Percentiles rank a stretch among this genome's conserved stretches.
Evolutionary conservation across 2,113 vertebrate genomes (phyloP).

Genomic region (Muntiacus reevesi): DNA sequence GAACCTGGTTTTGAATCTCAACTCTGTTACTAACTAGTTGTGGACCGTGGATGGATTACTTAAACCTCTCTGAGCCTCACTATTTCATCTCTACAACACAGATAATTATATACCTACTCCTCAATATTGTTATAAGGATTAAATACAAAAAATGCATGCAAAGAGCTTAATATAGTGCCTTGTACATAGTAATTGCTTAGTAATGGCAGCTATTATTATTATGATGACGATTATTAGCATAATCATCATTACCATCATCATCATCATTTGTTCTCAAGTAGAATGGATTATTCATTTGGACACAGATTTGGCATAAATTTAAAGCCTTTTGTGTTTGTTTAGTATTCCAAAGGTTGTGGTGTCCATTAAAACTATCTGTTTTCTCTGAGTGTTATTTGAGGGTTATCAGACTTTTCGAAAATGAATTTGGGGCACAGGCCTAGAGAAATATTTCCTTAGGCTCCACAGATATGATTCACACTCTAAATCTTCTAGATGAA

Average conservation of each 20-base stretch:
- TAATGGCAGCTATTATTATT: constrained; percentile 61
- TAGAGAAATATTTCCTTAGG: constrained; percentile 8
- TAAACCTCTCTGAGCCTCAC: constrained; percentile 26
- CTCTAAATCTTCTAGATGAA: background rate
- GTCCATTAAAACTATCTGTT: constrained; percentile 25
- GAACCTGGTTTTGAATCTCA: background rate
- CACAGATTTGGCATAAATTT: constrained; percentile 60
- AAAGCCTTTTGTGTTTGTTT: constrained; percentile 47
- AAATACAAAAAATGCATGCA: constrained; percentile 64
- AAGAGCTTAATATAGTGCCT: constrained; percentile 54
- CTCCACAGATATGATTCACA: background rate
- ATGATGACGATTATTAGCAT: constrained; percentile 48
- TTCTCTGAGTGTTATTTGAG: background rate
- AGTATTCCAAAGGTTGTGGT: constrained; percentile 40
- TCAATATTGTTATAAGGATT: constrained; percentile 50
- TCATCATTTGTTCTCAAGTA: constrained; percentile 71
- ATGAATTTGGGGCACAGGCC: background rate
- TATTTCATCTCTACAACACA: constrained; percentile 42
- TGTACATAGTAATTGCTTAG: constrained; percentile 60
- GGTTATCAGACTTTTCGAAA: constrained; percentile 9
- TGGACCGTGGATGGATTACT: background rate
- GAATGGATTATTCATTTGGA: constrained; percentile 58
- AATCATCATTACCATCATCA: constrained; percentile 58
- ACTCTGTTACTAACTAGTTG: constrained; percentile 6
- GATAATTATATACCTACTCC: constrained; percentile 58